phyloP scores from a whole-genome alignment of 2,888 invertebrate genomes.

The Pseudolycoriella hygida region DNA sequence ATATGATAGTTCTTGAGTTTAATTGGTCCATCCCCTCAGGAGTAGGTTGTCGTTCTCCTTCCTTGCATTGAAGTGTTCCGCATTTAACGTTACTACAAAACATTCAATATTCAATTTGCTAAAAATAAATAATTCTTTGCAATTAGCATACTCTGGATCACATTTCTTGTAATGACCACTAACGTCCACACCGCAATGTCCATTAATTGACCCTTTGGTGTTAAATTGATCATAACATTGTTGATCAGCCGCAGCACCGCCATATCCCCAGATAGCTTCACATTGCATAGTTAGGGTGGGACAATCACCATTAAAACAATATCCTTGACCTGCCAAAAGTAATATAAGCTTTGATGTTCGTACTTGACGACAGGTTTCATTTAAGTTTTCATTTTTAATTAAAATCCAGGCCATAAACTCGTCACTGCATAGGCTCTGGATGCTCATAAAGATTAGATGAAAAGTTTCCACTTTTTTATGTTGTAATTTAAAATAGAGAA shows the following conservation, averaged over 20 bases:
- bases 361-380: too few relatives aligned
- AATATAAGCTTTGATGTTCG: too few relatives aligned
- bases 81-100: conserved; percentile 66
- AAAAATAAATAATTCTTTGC: conserved; percentile 1
- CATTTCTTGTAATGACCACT: conserved; percentile 70
- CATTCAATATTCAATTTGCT: neutral
- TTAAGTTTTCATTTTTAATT: too few relatives aligned
- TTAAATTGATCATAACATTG: conserved; percentile 93
- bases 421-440: too few relatives aligned
- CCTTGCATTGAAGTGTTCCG: conserved; percentile 87
- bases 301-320: conserved; percentile 85
- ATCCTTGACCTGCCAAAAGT: conserved; percentile 31
- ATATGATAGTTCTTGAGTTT: conserved; percentile 76
- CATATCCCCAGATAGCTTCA: conserved; percentile 83
- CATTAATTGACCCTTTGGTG: conserved; percentile 84
- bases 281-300: conserved; percentile 80
- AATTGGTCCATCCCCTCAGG: conserved; percentile 63
- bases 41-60: conserved; percentile 67
- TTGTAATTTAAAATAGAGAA: too few relatives aligned
- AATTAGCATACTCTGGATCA: conserved; percentile 67
- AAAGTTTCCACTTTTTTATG: too few relatives aligned
- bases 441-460: too few relatives aligned
- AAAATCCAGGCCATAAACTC: too few relatives aligned
- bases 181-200: conserved; percentile 79
- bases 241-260: conserved; percentile 62